Conservation (phyloP, 2,113 vertebrate genomes). For the Peromyscus californicus region DNA sequence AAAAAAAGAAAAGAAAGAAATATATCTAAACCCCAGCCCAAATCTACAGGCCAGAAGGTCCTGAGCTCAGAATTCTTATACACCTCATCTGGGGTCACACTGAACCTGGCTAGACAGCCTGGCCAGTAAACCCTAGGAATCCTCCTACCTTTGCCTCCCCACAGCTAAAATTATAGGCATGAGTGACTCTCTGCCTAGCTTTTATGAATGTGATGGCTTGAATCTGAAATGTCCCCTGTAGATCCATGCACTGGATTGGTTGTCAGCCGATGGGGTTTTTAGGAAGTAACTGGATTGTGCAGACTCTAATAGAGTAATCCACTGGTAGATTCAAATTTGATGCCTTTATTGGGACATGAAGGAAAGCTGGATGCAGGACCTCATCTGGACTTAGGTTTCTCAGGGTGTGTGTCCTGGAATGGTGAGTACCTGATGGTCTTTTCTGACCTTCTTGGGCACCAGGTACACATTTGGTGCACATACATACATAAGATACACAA, state of each 20-base stretch:
- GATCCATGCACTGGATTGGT: background rate
- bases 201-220: background rate
- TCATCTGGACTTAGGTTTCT: background rate
- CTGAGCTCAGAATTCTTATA: background rate
- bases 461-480: background rate
- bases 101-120: background rate
- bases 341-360: background rate
- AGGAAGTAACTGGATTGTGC: background rate
- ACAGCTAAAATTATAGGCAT: background rate
- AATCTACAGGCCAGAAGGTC: background rate
- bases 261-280: background rate
- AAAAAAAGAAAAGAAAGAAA: too few relatives aligned
- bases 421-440: background rate
- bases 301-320: background rate
- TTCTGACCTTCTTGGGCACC: background rate
- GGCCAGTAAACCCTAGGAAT: background rate
- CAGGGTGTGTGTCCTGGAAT: background rate
- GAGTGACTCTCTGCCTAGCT: background rate
- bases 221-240: background rate
- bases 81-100: background rate
- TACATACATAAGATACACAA: background rate
- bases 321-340: background rate
- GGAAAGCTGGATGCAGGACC: background rate
- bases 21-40: too few relatives aligned
- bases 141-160: background rate